Conservation (phyloP, 2,113 vertebrate species). For the Syngnathus floridae region DNA sequence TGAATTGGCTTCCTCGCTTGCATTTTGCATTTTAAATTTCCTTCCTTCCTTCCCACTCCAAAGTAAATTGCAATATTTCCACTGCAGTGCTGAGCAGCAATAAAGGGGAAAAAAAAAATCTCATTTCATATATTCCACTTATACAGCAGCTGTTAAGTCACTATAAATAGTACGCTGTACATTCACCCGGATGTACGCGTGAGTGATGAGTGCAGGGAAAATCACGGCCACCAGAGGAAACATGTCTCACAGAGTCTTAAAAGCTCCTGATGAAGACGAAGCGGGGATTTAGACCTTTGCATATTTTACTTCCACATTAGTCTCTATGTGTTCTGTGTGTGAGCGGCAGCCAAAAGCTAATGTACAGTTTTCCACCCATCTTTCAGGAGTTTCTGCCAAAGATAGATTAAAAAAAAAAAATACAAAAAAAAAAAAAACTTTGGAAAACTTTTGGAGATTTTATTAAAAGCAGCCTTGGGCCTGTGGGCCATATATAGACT, state of each 20-base stretch:
- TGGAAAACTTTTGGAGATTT: not conserved
- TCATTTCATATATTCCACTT: conserved; percentile 55
- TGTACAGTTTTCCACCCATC: conserved; percentile 14
- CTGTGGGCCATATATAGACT: not conserved
- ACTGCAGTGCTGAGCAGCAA: conserved; percentile 29
- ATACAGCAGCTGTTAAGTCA: conserved; percentile 33
- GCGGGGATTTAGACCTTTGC: conserved; percentile 53
- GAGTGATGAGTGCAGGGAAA: conserved; percentile 41
- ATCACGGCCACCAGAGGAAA: conserved; percentile 51
- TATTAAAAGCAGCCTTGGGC: not conserved
- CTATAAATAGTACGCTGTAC: conserved; percentile 24
- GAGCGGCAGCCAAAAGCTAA: conserved; percentile 27
- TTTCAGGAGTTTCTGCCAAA: conserved; percentile 17
- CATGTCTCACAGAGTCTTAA: conserved; percentile 55
- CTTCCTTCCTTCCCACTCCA: conserved; percentile 25
- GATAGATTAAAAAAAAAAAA: not conserved
- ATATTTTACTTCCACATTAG: conserved; percentile 47
- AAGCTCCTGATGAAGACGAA: conserved; percentile 63
- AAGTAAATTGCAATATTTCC: conserved; percentile 40
- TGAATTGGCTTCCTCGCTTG: conserved; percentile 11
- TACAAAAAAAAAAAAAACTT: not conserved
- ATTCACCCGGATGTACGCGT: conserved; percentile 33
- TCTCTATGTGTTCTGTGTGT: conserved; percentile 17
- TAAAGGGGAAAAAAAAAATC: conserved; percentile 49
- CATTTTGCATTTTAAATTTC: conserved; percentile 33